phyloP scores from a whole-genome alignment of 2,888 invertebrate genomes.

The Neoscelio sp. region DNA sequence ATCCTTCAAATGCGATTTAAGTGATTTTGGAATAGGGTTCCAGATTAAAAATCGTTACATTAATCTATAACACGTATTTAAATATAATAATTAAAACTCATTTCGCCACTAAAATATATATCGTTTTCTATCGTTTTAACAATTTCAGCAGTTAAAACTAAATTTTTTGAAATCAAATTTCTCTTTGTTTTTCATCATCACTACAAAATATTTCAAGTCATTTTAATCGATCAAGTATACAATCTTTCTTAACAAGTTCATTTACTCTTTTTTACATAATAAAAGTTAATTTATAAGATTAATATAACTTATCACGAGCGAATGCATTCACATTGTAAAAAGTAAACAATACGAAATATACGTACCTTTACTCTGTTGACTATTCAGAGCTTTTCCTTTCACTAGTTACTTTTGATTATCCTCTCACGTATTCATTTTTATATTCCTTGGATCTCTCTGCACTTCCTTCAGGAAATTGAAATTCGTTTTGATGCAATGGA shows the following conservation, averaged over 20 bases:
- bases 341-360: slow-evolving; percentile 44
- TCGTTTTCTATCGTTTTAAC: slow-evolving; percentile 6
- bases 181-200: slow-evolving; percentile 28
- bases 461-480: slow-evolving; percentile 59
- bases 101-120: slow-evolving; percentile 2
- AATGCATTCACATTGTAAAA: slow-evolving; percentile 30
- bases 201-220: slow-evolving; percentile 29
- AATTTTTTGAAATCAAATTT: too few relatives aligned
- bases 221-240: slow-evolving; percentile 29
- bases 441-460: slow-evolving; percentile 22
- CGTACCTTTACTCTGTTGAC: slow-evolving; percentile 32
- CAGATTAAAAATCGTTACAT: too few relatives aligned
- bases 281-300: slow-evolving; percentile 48
- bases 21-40: too few relatives aligned
- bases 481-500: slow-evolving; percentile 40
- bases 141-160: too few relatives aligned
- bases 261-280: slow-evolving; percentile 18
- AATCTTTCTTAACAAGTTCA: slow-evolving; percentile 26
- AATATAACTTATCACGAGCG: slow-evolving; percentile 47
- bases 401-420: slow-evolving; percentile 64
- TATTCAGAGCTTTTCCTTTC: slow-evolving; percentile 61
- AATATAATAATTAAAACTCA: too few relatives aligned
- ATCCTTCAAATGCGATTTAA: too few relatives aligned
- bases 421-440: slow-evolving; percentile 60
- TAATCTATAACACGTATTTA: too few relatives aligned